Conservation (phyloP, 2,797 vertebrate genomes). For the Thunnus albacares region DNA sequence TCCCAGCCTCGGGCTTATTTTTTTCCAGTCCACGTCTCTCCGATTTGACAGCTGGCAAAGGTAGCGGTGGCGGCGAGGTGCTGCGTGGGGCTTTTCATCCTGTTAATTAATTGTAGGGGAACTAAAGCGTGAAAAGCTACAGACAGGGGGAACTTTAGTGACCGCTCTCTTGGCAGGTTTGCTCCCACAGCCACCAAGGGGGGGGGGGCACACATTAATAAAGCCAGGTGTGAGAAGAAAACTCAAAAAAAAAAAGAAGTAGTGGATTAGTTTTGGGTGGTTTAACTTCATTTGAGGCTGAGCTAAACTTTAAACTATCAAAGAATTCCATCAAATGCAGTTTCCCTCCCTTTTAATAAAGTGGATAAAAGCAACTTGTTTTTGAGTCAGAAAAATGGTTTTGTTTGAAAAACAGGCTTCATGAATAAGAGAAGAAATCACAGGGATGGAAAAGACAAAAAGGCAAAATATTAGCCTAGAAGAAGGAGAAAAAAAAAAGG, state of each 20-base stretch:
- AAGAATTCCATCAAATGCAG: constrained; percentile 62
- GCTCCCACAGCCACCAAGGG: constrained; percentile 19
- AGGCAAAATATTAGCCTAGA: constrained; percentile 49
- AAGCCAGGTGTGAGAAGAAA: constrained; percentile 32
- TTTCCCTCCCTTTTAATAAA: constrained; percentile 45
- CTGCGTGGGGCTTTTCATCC: constrained; percentile 67
- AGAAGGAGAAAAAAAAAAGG: constrained; percentile 27
- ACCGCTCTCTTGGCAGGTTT: constrained; percentile 48
- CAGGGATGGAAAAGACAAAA: constrained; percentile 49
- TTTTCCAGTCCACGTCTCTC: constrained; percentile 63
- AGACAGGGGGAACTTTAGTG: constrained; percentile 47
- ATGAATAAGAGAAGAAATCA: constrained; percentile 63
- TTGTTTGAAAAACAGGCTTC: constrained; percentile 66
- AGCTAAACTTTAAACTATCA: constrained; percentile 60
- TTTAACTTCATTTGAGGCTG: constrained; percentile 41
- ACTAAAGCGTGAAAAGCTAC: constrained; percentile 62
- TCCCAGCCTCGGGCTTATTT: constrained; percentile 56
- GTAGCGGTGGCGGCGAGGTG: constrained; percentile 47
- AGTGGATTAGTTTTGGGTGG: constrained; percentile 41
- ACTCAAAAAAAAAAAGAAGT: background rate
- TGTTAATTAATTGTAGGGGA: constrained; percentile 68
- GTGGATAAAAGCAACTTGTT: constrained; percentile 60
- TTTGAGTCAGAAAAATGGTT: constrained; percentile 58
- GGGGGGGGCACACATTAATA: constrained; percentile 25
- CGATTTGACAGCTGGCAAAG: constrained; percentile 75